Conservation (phyloP, 2,797 vertebrate genomes). For the Peromyscus melanophrys region DNA sequence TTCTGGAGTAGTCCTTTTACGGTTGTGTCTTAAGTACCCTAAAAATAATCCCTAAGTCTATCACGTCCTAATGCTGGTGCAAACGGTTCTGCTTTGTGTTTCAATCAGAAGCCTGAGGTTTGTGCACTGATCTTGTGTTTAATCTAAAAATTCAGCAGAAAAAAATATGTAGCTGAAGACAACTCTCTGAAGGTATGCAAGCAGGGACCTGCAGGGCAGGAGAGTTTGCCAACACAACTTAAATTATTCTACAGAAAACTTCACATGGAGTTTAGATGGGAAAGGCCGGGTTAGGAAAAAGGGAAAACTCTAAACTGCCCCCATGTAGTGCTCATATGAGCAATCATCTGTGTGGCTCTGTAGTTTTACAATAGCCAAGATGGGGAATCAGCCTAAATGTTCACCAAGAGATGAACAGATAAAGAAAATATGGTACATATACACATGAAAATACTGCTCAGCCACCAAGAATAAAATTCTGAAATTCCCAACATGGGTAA, state of each 20-base stretch:
- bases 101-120: background rate
- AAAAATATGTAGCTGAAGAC: background rate
- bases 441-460: background rate
- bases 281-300: background rate
- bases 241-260: background rate
- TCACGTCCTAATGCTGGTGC: background rate
- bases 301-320: background rate
- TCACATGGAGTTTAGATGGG: background rate
- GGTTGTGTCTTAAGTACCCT: background rate
- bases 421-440: background rate
- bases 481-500: background rate
- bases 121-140: background rate
- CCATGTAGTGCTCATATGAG: background rate
- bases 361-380: background rate
- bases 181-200: background rate
- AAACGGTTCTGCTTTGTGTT: background rate
- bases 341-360: background rate
- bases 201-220: background rate
- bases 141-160: conserved; percentile 15
- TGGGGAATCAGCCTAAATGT: background rate
- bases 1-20: background rate
- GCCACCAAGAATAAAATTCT: background rate
- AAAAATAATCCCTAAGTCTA: background rate
- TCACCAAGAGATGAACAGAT: background rate
- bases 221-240: background rate